These are phyloP conservation scores for Augiades crinisus DNA, from an alignment of 2,888 invertebrate genomes.

Conservation along the genomic window DNA sequence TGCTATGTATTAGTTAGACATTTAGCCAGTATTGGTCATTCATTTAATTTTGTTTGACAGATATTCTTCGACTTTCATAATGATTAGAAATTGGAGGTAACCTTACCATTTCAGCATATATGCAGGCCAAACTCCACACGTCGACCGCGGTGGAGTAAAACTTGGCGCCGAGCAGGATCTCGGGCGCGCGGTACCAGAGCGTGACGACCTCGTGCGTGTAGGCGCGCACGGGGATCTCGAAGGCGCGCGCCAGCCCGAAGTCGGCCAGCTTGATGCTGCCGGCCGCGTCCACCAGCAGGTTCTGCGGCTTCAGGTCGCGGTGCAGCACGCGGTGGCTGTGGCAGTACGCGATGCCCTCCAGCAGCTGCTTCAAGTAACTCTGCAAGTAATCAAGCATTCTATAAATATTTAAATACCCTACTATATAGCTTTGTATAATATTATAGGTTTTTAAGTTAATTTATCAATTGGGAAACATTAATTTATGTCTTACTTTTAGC, in stretches of 20 bases:
- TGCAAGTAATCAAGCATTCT: too few relatives aligned
- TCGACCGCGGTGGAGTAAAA: constrained; percentile 96
- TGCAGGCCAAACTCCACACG: constrained; percentile 98
- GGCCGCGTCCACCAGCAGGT: constrained; percentile 91
- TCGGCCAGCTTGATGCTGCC: constrained; percentile 97
- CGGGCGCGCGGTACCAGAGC: constrained; percentile 98
- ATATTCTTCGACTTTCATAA: too few relatives aligned
- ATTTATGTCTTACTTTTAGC: too few relatives aligned
- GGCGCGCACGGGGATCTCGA: constrained; percentile 94
- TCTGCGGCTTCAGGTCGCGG: constrained; percentile 97
- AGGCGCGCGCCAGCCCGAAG: constrained; percentile 96
- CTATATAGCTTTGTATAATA: too few relatives aligned
- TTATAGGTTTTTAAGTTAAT: too few relatives aligned
- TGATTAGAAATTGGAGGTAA: neutral
- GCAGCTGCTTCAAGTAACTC: constrained; percentile 93
- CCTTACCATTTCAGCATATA: constrained; percentile 96
- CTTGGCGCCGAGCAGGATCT: constrained; percentile 94
- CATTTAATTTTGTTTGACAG: too few relatives aligned
- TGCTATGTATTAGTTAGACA: too few relatives aligned
- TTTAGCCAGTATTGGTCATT: too few relatives aligned
- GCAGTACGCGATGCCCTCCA: constrained; percentile 94
- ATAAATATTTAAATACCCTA: too few relatives aligned
- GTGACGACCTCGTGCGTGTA: constrained; percentile 97
- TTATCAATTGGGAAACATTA: too few relatives aligned
- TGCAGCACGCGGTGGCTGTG: constrained; percentile 95